phyloP scores from a whole-genome alignment of 2,888 invertebrate genomes.

The Metallyticus violacea region DNA sequence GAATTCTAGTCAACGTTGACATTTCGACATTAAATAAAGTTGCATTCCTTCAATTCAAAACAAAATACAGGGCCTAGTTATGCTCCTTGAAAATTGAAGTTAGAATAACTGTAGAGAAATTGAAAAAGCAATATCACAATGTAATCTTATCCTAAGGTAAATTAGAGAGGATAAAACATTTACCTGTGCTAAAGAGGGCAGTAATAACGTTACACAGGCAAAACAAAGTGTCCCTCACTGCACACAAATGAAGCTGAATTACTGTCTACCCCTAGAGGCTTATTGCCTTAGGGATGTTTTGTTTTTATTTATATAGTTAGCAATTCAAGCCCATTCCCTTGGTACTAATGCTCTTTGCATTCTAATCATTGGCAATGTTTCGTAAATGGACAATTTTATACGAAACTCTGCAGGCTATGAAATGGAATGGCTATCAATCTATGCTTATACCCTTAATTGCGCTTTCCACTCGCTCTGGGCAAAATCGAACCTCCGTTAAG shows the following conservation, averaged over 20 bases:
- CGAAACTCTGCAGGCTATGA: neutral
- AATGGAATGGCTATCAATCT: neutral
- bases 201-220: neutral
- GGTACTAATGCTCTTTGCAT: neutral
- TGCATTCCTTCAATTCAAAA: no score
- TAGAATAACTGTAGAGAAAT: no score
- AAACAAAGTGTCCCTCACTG: neutral
- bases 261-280: neutral
- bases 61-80: no score
- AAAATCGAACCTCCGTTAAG: neutral
- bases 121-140: no score
- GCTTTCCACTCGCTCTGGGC: neutral
- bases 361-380: neutral
- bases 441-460: neutral
- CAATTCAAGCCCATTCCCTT: neutral
- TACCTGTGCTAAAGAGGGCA: neutral
- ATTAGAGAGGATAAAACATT: neutral
- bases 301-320: neutral
- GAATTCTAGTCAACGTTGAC: no score
- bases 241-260: neutral
- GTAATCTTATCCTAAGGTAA: no score
- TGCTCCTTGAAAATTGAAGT: no score
- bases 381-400: neutral
- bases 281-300: neutral
- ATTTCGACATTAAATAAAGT: no score